Evolutionary conservation across 2,888 invertebrate genomes (phyloP), one percentile per base, ranked within the genome.

Genomic region (Cloeon dipterum): DNA sequence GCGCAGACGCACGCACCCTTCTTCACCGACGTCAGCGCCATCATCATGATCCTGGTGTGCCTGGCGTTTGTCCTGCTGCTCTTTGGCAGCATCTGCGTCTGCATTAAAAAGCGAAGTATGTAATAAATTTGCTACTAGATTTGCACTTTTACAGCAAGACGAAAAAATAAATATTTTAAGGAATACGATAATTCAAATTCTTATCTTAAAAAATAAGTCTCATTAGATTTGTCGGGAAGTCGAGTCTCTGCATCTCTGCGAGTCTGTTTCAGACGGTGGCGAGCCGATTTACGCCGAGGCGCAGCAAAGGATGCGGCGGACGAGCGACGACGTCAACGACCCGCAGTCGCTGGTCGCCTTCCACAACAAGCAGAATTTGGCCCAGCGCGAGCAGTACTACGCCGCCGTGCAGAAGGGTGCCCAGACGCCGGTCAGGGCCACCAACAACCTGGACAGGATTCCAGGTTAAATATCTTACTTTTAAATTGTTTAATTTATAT

Each of bases 301-400:
- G 25, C 25, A 10, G 25, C 25, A 8, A 23, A 25, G 25, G 25
- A 23, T n/a, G 25, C 25, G 25, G 36, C 40, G 18, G 26, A 21
- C 10, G 32, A 32, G 25, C 7, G 25, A 33, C 25, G 35, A 32
- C 33, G 36, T 17, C 38, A n/a, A 42, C 33, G 41, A 40, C 18
- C 36, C 40, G 7, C 46, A 46, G 23, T 45, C 46, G 14, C 44
- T 46, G 44, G 46, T 47, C 5, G 42, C 49, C 5, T 39, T 48
- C 32, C 48, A 49, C 39, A 50, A 49, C 41, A 49, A 50, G 41
- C 45, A 47, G 21, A 50, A 49, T 39, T 40, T 49, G 35, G 46
- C 48, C 7, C 49, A 50, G 39, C 40, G 49, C 18, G 50, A 50
- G 38, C 50, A 50, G 39, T 49, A 46, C 39, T 50, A 50, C 41